Conservation (phyloP, 2,888 invertebrate species). For the Mimas tiliae region DNA sequence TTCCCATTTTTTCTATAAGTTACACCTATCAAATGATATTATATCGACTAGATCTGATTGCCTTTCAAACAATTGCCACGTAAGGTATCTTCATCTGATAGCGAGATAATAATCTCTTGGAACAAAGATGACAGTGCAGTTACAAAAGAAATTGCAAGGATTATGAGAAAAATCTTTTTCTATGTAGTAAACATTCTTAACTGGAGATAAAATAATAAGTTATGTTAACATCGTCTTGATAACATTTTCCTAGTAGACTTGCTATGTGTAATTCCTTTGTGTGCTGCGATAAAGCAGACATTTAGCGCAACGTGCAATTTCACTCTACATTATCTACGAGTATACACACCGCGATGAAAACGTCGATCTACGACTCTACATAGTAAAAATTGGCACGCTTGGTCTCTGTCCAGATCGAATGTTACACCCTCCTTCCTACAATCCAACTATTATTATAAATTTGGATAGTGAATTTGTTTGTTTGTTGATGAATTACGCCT, state of each 20-base stretch:
- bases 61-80: neutral
- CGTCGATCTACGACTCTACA: too few relatives aligned
- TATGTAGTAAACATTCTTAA: neutral
- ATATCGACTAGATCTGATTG: slow-evolving; percentile 8
- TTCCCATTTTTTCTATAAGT: neutral
- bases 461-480: too few relatives aligned
- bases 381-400: too few relatives aligned
- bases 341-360: too few relatives aligned
- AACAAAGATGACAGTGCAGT: neutral
- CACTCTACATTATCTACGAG: too few relatives aligned
- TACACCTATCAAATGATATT: neutral
- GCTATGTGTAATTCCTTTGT: neutral
- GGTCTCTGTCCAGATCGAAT: too few relatives aligned
- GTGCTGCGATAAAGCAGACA: too few relatives aligned
- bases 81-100: neutral
- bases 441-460: too few relatives aligned
- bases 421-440: too few relatives aligned
- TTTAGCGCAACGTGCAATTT: too few relatives aligned
- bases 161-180: neutral
- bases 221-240: neutral
- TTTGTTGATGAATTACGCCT: too few relatives aligned
- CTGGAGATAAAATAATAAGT: neutral
- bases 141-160: slow-evolving; percentile 11
- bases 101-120: slow-evolving; percentile 8
- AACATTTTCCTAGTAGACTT: too few relatives aligned